phyloP scores from a whole-genome alignment of 2,113 vertebrate species.

The Muscicapa adusta region DNA sequence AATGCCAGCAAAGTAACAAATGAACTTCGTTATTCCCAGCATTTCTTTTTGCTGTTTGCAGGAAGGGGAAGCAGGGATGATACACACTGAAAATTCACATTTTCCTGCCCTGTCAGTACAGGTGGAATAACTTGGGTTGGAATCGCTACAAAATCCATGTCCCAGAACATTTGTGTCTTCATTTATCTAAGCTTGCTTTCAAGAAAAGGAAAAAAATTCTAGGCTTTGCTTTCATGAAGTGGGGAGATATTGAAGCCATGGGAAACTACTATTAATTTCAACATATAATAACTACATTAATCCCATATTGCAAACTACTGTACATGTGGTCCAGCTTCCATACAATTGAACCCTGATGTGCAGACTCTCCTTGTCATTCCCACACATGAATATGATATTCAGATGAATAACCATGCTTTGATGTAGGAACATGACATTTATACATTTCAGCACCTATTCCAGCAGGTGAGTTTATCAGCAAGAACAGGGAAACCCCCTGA shows the following conservation, averaged over 20 bases:
- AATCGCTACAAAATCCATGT: rapidly evolving
- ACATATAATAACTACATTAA: neutral
- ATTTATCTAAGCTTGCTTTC: neutral
- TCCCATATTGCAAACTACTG: neutral
- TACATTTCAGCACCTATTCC: neutral
- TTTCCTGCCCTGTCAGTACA: neutral
- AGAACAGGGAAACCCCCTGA: neutral
- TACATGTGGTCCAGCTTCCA: neutral
- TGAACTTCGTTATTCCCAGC: neutral
- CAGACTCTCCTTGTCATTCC: neutral
- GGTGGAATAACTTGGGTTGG: neutral
- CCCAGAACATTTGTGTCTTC: neutral
- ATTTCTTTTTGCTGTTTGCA: neutral
- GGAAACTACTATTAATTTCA: neutral
- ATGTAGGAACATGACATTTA: neutral
- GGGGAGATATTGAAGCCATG: neutral
- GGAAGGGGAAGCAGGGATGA: neutral
- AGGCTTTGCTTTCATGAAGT: neutral
- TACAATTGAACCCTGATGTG: neutral
- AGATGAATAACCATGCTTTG: rapidly evolving
- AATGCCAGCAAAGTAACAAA: neutral
- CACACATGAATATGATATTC: rapidly evolving
- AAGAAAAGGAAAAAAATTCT: neutral
- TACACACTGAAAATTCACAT: rapidly evolving
- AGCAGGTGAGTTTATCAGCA: neutral